Evolutionary conservation across 2,797 vertebrate genomes (phyloP), one percentile per base, ranked within the genome.

Genomic region (Oreochromis grahami): DNA sequence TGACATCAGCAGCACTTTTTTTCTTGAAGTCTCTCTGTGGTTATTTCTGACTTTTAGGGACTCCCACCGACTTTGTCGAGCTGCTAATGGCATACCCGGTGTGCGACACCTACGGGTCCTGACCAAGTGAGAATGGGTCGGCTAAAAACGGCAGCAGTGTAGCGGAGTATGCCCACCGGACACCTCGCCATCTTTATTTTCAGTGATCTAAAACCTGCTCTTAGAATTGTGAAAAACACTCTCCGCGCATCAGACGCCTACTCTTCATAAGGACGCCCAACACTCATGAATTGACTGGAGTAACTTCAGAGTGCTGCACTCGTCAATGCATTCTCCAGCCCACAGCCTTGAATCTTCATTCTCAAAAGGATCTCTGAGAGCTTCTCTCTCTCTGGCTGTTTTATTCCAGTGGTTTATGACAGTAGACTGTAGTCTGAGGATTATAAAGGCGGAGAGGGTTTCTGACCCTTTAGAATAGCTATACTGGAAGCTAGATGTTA

Each of bases 351-450:
- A 79, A 3, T 81, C 53, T 63, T 89, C 76, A 38, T 63, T 26
- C 78, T 88, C 77, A 78, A 45, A 74, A 84, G 72, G 9, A 51
- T 80, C 43, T 83, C 26, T 81, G 81, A 84, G 83, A 76, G 90
- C 80, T 76, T 52, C 1, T 81, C 52, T 83, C 82, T 78, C 65
- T 76, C 65, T 84, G 65, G 38, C 86, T 78, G 43, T 26, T 78
- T 10, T 48, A 26, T 81, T 60, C 77, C 80, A n/a, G 51, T 12
- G 32, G 52, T 5, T 32, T 45, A 19, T 15, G 21, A 77, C 10
- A 36, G 63, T 7, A 11, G 63, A 80, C 50, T 21, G 65, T 15
- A 51, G 58, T 78, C 63, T 53, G 76, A 84, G 51, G 38, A 77
- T 32, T n/a, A 12, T 77, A 21, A 45, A 82, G 14, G 53, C 7